phyloP scores from a whole-genome alignment of 2,797 vertebrate genomes.

The Gorsachius magnificus region DNA sequence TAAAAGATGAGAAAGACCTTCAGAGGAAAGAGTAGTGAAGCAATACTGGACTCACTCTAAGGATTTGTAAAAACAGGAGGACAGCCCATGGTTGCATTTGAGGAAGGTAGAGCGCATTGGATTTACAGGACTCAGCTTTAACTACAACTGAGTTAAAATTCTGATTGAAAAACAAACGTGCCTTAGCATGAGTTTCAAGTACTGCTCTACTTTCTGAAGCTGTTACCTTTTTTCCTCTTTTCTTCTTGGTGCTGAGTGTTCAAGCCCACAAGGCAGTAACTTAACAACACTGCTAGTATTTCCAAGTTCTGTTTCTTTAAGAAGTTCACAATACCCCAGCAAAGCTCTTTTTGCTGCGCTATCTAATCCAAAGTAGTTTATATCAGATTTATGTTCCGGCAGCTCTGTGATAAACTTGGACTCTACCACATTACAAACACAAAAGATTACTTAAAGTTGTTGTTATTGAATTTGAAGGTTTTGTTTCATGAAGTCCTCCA shows the following conservation, averaged over 20 bases:
- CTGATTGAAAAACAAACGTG: neutral
- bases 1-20: neutral
- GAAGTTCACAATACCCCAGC: slow-evolving; percentile 9
- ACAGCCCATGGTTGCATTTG: neutral
- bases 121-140: neutral
- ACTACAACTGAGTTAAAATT: neutral
- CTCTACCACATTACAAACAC: slow-evolving; percentile 28
- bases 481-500: slow-evolving; percentile 9
- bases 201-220: neutral
- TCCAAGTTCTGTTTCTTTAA: slow-evolving; percentile 49
- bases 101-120: neutral
- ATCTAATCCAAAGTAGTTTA: slow-evolving; percentile 63
- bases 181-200: neutral
- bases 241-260: neutral
- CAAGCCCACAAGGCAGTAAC: neutral
- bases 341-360: slow-evolving; percentile 46
- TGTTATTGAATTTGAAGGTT: slow-evolving; percentile 43
- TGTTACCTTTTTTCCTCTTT: neutral
- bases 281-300: neutral
- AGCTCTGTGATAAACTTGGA: slow-evolving; percentile 54
- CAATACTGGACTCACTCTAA: neutral
- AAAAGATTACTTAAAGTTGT: slow-evolving; percentile 47
- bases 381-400: slow-evolving; percentile 66
- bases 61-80: neutral
- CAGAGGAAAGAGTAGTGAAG: neutral